These are phyloP conservation scores for Hydropsyche betteni DNA, from an alignment of 2,888 invertebrate genomes.

Conservation along the genomic window DNA sequence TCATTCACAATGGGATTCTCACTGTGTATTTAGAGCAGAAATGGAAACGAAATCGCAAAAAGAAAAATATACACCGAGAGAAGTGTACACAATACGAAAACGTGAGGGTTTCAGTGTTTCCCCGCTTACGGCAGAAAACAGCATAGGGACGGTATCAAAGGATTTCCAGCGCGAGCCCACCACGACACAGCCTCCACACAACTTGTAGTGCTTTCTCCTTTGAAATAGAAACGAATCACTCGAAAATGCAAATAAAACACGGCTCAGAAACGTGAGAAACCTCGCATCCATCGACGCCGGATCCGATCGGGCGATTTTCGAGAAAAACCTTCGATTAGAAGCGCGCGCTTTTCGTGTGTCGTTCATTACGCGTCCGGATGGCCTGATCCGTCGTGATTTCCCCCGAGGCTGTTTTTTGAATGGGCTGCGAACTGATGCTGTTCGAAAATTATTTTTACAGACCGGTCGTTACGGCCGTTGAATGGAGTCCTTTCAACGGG, in stretches of 20 bases:
- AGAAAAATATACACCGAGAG: background rate
- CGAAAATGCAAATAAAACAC: conserved; percentile 45
- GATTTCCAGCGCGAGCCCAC: conserved; percentile 35
- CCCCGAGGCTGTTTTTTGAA: conserved; percentile 44
- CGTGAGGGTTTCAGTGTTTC: conserved; percentile 49
- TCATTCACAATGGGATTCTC: no score
- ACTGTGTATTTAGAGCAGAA: background rate
- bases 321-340: no score
- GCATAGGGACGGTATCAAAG: conserved; percentile 44
- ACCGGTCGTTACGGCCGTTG: conserved; percentile 22
- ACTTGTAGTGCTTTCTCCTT: conserved; percentile 43
- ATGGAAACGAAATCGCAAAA: conserved; percentile 17
- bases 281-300: conserved; percentile 24
- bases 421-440: conserved; percentile 39
- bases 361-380: background rate
- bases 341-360: no score
- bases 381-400: conserved; percentile 44
- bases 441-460: conserved; percentile 39
- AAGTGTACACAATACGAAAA: conserved; percentile 36
- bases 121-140: conserved; percentile 45
- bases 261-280: conserved; percentile 32
- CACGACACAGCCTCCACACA: conserved; percentile 27
- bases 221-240: conserved; percentile 44
- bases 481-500: conserved; percentile 1
- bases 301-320: no score